Base-by-base conservation (phyloP, 2,797 vertebrate species). In the Spizella passerina region DNA sequence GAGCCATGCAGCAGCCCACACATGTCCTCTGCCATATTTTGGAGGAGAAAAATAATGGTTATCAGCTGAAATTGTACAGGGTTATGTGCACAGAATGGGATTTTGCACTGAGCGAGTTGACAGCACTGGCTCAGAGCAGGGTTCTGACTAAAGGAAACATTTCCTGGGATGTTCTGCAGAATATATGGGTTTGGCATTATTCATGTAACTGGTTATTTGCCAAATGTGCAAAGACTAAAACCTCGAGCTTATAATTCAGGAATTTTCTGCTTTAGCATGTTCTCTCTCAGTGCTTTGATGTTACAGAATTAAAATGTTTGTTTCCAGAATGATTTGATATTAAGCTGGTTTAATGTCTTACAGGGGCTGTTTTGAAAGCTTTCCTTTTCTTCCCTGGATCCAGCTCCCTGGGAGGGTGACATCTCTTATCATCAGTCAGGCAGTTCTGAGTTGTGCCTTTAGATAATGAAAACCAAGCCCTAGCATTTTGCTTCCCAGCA, bases 321-420 rank as follows among this genome's bases (percentile, higher is more conserved):
- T 64, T 94, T 89, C 87, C 82, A 46, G 29, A 72, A 47, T 94
- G 71, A 39, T 68, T 77, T 95, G 68, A 83, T 89, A 80, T 78
- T 94, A 82, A 96, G 78, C 88, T 86, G 83, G 34, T 84, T 91
- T 93, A 88, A 82, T 80, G 44, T 86, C 80, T 76, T 59, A 56
- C 0, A 66, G 63, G 72, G 93, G 63, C 73, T 32, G 10, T 86
- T 91, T 52, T 70, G 66, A 91, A 88, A 90, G 66, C 63, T 88
- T 82, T 88, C 60, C n/a, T 79, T 79, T 93, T 81, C 44, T 59
- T 65, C 49, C 52, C 52, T 82, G 44, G 52, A 72, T 75, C 26
- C 43, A 88, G 55, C 47, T 76, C 69, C 75, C 60, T 64, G 60
- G 38, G 56, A 73, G n/a, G 30, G 46, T 93, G 73, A 92, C 82